Evolutionary conservation across 2,888 invertebrate species (phyloP), one percentile per base, ranked within the genome.

Genomic region (Corbicula japonica): DNA sequence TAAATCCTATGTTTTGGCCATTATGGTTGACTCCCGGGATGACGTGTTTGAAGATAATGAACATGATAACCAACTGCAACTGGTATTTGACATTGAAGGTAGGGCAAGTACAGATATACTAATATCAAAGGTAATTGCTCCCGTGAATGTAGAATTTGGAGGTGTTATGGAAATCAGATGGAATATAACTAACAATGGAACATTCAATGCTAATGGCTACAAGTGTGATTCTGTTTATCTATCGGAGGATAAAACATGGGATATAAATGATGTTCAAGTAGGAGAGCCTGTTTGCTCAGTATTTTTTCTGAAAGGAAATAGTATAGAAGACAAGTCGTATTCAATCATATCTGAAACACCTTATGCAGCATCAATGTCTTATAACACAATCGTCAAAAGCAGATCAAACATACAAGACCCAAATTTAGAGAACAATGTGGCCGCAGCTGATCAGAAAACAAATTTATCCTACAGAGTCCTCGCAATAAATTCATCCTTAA

Each of bases 191-290:
- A 76, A 76, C 38, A 65, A 71, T 60, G 76, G 76, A 3, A 6
- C 60, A 4, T 38, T 15, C 18, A 18, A 5, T 21, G 71, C 71
- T 4, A 6, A 41, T 15, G 76, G 76, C 8, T 76, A 76, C 56
- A 72, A 60, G 26, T 76, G 76, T 52, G 76, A 76, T 44, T 44
- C 71, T 6, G 71, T 60, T 6, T 76, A 71, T 30, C 52, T 76
- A 18, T 76, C 76, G 5, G 23, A 50, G 28, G 66, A 76, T 26
- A 46, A 21, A 28, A 35, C 54, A 21, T 76, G 65, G 66, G 71
- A 72, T 28, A 76, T 76, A 12, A 46, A 23, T 2, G 76, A 76
- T 35, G 30, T 48, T 12, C 71, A 65, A 10, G 52, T 76, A 23
- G 71, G 71, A 15, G n/a, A 38, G 38, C 52, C 71, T 6, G 2